A percentile compares a stretch with the other conserved stretches of the same genome.
Conservation (phyloP, 2,888 invertebrate genomes). For the Rhagium mordax region DNA sequence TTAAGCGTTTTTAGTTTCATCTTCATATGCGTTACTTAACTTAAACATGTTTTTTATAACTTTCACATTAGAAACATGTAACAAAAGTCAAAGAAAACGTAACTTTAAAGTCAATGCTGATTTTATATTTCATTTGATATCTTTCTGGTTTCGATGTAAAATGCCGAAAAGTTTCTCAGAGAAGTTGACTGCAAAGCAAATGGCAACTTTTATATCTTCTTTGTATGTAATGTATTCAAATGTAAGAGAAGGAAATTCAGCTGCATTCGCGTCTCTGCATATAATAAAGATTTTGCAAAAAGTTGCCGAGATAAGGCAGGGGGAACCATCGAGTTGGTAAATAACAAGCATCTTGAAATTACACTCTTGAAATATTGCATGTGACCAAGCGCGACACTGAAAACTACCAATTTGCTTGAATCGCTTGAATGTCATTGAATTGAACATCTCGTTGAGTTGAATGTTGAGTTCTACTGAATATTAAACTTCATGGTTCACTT, state of each 20-base stretch:
- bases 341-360: constrained; percentile 3
- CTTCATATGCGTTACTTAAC: too few relatives aligned
- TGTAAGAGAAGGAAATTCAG: not conserved
- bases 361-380: constrained; percentile 2
- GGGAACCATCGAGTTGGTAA: not conserved
- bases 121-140: not conserved
- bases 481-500: not conserved
- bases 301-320: not conserved
- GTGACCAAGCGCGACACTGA: not conserved
- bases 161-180: not conserved
- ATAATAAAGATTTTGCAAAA: constrained; percentile 1
- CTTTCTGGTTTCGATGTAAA: not conserved
- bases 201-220: not conserved
- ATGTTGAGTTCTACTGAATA: not conserved
- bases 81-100: too few relatives aligned
- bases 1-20: too few relatives aligned
- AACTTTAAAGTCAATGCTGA: not conserved
- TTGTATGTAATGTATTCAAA: constrained; percentile 6
- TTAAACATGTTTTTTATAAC: too few relatives aligned
- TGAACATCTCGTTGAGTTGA: not conserved
- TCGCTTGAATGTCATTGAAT: not conserved
- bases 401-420: not conserved
- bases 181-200: not conserved
- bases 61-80: too few relatives aligned
- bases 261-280: constrained; percentile 5